Evolutionary conservation across 2,797 vertebrate species (phyloP), one percentile per base, ranked within the genome.

Genomic region (Chiroxiphia lanceolata): DNA sequence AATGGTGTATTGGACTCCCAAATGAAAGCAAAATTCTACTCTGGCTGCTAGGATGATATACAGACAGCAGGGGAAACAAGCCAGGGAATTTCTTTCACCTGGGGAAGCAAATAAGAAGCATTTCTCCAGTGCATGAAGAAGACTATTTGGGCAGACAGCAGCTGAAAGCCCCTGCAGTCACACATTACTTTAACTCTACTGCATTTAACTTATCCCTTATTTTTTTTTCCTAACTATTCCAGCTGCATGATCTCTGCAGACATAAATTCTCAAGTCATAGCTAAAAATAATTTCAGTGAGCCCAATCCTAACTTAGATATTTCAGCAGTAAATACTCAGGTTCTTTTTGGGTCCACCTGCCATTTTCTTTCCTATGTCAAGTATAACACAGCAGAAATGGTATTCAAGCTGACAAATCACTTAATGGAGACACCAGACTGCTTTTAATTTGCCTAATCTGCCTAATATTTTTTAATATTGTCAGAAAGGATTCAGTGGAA

Each of bases 1-100:
- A 27, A 20, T 29, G 51, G 54, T 90, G 77, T 70, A 92, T 50
- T 54, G 85, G 77, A 87, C 68, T 84, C 59, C 67, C 44, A 93
- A 82, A 91, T 87, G 60, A 94, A 94, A 96, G 67, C 19, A 84
- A 64, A 89, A 83, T 79, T 88, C 21, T 87, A 5, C 48, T 69
- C 34, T 60, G 45, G 36, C 74, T 93, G 70, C 53, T 71, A 54
- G 64, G 57, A 67, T 90, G 74, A 84, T 70, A n/a, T 7, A 74
- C 40, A 82, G 51, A 63, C 29, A 91, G 60, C 26, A 82, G 44
- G 64, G 64, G 18, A 84, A 93, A 87, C 31, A 67, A 91, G 44
- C 15, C 63, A 82, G 83, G 51, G 74, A 89, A 84, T 76, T 90
- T 93, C 36, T 87, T 34, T 60, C 85, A 94, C 77, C 80, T 82